phyloP scores from a whole-genome alignment of 2,888 invertebrate genomes.

The Ypsolopha sequella region DNA sequence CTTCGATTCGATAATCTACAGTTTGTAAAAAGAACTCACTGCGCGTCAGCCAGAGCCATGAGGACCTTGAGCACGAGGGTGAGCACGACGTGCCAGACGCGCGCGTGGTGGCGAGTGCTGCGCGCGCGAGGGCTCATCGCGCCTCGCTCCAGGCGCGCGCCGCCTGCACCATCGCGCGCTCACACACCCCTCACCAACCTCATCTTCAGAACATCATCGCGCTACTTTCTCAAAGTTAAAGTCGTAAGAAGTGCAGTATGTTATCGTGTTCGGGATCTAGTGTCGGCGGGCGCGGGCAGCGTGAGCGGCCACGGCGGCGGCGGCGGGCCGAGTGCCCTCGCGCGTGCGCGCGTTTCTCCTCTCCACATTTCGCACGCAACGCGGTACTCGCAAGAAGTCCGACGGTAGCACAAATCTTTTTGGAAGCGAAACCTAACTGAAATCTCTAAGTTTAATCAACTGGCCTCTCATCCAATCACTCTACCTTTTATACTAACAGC shows the following conservation, averaged over 20 bases:
- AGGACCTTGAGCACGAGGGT: slow-evolving; percentile 29
- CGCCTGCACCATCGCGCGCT: slow-evolving; percentile 27
- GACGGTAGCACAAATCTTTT: not conserved
- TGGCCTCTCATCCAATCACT: no score
- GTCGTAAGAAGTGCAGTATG: slow-evolving; percentile 6
- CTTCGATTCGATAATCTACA: no score
- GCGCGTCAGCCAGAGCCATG: slow-evolving; percentile 33
- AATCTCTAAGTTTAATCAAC: no score
- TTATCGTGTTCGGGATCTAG: slow-evolving; percentile 31
- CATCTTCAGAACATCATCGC: not conserved
- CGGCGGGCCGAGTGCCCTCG: slow-evolving; percentile 51
- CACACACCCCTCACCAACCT: slow-evolving; percentile 8
- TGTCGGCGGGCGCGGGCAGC: slow-evolving; percentile 14
- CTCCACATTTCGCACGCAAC: not conserved
- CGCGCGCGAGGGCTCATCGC: slow-evolving; percentile 48
- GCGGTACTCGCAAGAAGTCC: not conserved
- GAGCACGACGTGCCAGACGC: slow-evolving; percentile 22
- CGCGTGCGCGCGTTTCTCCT: slow-evolving; percentile 60
- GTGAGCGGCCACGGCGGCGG: slow-evolving; percentile 45
- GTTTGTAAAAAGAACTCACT: slow-evolving; percentile 32
- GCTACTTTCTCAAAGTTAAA: not conserved
- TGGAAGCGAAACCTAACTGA: not conserved
- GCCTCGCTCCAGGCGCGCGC: slow-evolving; percentile 32
- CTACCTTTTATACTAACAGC: no score
- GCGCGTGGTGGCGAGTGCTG: slow-evolving; percentile 17